These are phyloP conservation scores for Aythya baeri DNA, from an alignment of 2,113 vertebrate species.

Conservation along the genomic window DNA sequence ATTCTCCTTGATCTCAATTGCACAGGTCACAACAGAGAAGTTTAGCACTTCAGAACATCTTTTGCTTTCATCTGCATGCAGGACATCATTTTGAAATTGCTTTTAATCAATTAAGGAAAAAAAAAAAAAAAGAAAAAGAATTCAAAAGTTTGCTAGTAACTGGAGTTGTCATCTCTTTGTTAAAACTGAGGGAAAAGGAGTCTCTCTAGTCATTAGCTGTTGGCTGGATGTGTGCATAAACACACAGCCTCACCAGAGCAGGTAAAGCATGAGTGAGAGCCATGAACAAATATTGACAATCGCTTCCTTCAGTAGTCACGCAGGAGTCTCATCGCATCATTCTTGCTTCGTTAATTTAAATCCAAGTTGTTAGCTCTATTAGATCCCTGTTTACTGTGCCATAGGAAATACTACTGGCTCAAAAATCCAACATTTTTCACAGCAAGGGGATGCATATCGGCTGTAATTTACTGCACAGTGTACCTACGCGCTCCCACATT, in stretches of 20 bases:
- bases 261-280: background rate
- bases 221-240: background rate
- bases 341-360: slow-evolving; percentile 69
- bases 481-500: slow-evolving; percentile 42
- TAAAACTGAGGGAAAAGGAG: slow-evolving; percentile 27
- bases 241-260: background rate
- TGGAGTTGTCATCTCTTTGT: slow-evolving; percentile 28
- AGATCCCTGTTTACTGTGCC: slow-evolving; percentile 1
- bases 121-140: background rate
- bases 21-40: slow-evolving; percentile 41
- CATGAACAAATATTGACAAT: slow-evolving; percentile 57
- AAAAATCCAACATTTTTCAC: slow-evolving; percentile 22
- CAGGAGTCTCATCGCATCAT: slow-evolving; percentile 4
- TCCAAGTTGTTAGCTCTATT: slow-evolving; percentile 42
- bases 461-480: slow-evolving; percentile 50
- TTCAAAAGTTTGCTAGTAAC: slow-evolving; percentile 28
- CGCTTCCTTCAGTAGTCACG: background rate
- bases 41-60: slow-evolving; percentile 57
- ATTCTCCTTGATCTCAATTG: slow-evolving; percentile 39
- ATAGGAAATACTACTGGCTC: slow-evolving; percentile 44
- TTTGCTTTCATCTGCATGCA: slow-evolving; percentile 32
- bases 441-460: background rate
- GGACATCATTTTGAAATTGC: slow-evolving; percentile 41
- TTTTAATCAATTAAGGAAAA: background rate
- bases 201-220: background rate